Conservation (phyloP, 2,113 vertebrate genomes). For the Tylochromis polylepis region DNA sequence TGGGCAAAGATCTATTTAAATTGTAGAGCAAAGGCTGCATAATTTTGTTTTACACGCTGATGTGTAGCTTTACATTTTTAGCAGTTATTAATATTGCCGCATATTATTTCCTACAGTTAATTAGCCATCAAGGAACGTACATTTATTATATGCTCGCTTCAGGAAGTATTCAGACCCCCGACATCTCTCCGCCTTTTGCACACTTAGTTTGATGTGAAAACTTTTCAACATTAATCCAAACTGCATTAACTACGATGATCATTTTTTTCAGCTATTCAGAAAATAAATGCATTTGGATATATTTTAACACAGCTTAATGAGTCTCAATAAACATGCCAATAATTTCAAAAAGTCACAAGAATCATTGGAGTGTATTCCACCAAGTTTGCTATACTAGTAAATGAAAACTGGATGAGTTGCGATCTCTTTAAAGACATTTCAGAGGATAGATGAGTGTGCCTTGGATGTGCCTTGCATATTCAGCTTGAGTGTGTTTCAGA, state of each 20-base stretch:
- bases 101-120: neutral
- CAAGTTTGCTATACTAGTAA: neutral
- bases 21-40: neutral
- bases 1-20: neutral
- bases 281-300: rapidly evolving
- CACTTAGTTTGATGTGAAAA: neutral
- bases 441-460: no score
- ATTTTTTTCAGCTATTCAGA: no score
- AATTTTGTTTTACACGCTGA: neutral
- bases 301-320: rapidly evolving
- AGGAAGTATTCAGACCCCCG: neutral
- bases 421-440: neutral
- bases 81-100: neutral
- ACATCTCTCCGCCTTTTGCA: neutral
- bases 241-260: neutral
- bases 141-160: neutral
- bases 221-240: neutral
- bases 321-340: neutral
- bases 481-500: neutral
- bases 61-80: neutral
- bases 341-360: neutral
- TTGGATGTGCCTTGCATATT: neutral
- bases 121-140: neutral
- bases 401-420: neutral
- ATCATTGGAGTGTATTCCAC: neutral